Evolutionary conservation across 2,113 vertebrate genomes (phyloP).

Genomic region (Planiliza haematocheilus): DNA sequence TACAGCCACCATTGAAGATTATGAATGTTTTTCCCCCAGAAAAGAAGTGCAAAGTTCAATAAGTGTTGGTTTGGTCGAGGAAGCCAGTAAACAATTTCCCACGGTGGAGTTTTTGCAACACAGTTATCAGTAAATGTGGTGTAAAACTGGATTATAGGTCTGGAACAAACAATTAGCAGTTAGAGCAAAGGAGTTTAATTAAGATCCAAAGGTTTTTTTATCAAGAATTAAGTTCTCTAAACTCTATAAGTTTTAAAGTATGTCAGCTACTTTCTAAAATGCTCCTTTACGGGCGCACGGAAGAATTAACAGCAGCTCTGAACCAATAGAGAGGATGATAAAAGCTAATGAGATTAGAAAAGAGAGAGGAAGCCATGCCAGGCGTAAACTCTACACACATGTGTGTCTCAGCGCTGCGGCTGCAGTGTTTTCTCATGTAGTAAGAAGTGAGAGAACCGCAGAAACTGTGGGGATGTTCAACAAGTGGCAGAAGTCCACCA

Average conservation of each 20-base stretch:
- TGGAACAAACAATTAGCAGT: conserved; percentile 9
- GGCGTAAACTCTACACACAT: conserved; percentile 50
- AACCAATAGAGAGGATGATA: conserved; percentile 56
- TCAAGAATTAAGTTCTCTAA: conserved; percentile 13
- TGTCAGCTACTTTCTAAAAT: conserved; percentile 31
- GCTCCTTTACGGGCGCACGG: conserved; percentile 33
- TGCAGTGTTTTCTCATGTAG: conserved; percentile 72
- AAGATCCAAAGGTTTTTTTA: neutral
- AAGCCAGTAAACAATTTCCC: neutral
- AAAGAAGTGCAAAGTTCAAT: conserved; percentile 18
- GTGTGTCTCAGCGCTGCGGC: conserved; percentile 46
- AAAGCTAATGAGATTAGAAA: conserved; percentile 58
- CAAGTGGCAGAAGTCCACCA: conserved; percentile 82
- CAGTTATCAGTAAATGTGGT: neutral
- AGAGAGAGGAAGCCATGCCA: conserved; percentile 47
- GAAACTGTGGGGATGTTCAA: conserved; percentile 81
- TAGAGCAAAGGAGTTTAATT: conserved; percentile 30
- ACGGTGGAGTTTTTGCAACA: neutral
- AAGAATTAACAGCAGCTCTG: conserved; percentile 37
- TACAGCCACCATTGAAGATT: conserved; percentile 15
- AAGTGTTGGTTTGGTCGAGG: neutral
- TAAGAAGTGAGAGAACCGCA: conserved; percentile 65
- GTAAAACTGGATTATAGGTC: neutral
- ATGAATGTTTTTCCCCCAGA: neutral
- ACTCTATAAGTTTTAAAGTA: conserved; percentile 25